Percentiles rank a stretch among this genome's conserved stretches.
Conservation (phyloP, 2,888 invertebrate genomes). For the Nomada hirtipes region DNA sequence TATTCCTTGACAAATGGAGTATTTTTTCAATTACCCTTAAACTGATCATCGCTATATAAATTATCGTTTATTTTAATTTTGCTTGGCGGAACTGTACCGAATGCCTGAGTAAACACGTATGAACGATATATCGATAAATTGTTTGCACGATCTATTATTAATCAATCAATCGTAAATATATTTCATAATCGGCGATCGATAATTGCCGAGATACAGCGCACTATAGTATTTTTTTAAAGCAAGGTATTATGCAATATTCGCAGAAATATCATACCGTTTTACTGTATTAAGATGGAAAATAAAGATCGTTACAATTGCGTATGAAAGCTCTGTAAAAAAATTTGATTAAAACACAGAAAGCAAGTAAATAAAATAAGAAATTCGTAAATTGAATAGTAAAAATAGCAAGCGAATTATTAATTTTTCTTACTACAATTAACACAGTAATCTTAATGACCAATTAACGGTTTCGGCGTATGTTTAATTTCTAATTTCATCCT, state of each 20-base stretch:
- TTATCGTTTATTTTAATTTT: neutral
- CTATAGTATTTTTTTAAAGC: slow-evolving; percentile 1
- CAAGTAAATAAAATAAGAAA: neutral
- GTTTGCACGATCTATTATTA: neutral
- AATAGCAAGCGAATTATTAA: neutral
- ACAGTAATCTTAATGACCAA: slow-evolving; percentile 23
- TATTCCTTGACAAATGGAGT: neutral
- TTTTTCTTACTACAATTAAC: slow-evolving; percentile 20
- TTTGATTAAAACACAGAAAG: neutral
- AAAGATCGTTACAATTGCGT: neutral
- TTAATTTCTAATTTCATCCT: slow-evolving; percentile 28
- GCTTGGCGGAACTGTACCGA: neutral
- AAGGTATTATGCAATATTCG: neutral
- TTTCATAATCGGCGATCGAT: slow-evolving; percentile 31
- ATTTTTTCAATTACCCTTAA: neutral
- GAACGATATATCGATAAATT: neutral
- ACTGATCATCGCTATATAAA: neutral
- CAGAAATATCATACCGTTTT: neutral
- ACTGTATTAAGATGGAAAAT: neutral
- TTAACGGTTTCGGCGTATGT: slow-evolving; percentile 22
- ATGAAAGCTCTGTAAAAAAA: neutral
- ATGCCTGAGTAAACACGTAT: neutral
- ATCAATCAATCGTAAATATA: slow-evolving; percentile 2
- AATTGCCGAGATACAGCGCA: slow-evolving; percentile 6
- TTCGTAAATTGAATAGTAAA: slow-evolving; percentile 3